Conservation (phyloP, 2,113 vertebrate species). For the Protobothrops mucrosquamatus region DNA sequence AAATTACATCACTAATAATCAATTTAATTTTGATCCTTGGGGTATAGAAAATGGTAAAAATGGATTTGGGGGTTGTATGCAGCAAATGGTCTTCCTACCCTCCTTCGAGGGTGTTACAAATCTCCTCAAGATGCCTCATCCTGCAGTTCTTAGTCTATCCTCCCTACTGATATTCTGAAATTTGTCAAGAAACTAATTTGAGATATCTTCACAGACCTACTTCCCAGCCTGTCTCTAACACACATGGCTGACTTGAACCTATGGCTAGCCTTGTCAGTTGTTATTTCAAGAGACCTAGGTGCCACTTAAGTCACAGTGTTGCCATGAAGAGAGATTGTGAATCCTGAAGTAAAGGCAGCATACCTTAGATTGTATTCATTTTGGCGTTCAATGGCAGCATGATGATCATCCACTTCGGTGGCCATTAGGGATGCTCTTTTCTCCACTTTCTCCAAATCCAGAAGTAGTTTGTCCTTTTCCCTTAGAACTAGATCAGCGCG, state of each 20-base stretch:
- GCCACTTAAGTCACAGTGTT: neutral
- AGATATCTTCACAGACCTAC: neutral
- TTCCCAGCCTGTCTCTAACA: neutral
- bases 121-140: neutral
- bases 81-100: neutral
- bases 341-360: neutral
- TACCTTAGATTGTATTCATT: slow-evolving; percentile 91
- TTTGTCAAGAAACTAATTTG: neutral
- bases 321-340: neutral
- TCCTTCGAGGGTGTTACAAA: neutral
- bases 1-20: neutral
- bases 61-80: neutral
- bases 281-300: neutral
- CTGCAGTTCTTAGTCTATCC: neutral
- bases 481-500: slow-evolving; percentile 80
- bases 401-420: slow-evolving; percentile 90
- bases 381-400: slow-evolving; percentile 83
- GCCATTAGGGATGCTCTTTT: slow-evolving; percentile 89
- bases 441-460: slow-evolving; percentile 88
- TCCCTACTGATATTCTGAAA: neutral
- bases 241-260: neutral
- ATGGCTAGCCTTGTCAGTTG: neutral
- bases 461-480: slow-evolving; percentile 88
- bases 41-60: neutral
- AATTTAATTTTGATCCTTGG: neutral